Percentiles rank a stretch among this genome's conserved stretches.
phyloP scores from a whole-genome alignment of 2,888 invertebrate genomes.

The Agonopterix arenella region DNA sequence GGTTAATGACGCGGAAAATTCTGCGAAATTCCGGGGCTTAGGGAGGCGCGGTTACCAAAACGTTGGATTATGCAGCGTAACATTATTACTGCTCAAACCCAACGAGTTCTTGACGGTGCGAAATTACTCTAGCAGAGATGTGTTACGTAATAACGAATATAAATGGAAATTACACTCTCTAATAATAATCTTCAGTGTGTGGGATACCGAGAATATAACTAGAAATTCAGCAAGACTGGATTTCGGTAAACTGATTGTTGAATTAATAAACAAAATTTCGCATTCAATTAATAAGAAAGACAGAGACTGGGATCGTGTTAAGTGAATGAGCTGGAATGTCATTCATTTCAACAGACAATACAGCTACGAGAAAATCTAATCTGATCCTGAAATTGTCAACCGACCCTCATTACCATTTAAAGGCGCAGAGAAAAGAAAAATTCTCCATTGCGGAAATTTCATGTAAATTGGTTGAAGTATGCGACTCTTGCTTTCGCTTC shows the following conservation, averaged over 20 bases:
- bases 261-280: not conserved
- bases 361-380: conserved; percentile 50
- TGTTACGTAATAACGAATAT: conserved; percentile 18
- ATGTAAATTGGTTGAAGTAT: conserved; percentile 63
- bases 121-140: conserved; percentile 17
- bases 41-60: conserved; percentile 32
- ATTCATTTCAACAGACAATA: conserved; percentile 40
- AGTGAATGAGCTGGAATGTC: conserved; percentile 29
- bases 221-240: no score
- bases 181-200: no score
- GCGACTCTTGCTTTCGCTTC: conserved; percentile 43
- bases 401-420: conserved; percentile 64
- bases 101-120: conserved; percentile 10
- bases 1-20: conserved; percentile 64
- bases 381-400: conserved; percentile 55
- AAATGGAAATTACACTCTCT: conserved; percentile 12
- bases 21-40: conserved; percentile 28
- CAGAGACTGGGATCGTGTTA: conserved; percentile 6
- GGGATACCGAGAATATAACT: no score
- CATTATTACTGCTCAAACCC: conserved; percentile 31
- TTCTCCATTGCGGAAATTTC: conserved; percentile 59
- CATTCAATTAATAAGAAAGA: not conserved
- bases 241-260: not conserved
- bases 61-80: conserved; percentile 47
- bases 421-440: conserved; percentile 52